Evolutionary conservation across 2,797 vertebrate species (phyloP).

Genomic region (Buceros bicornis): DNA sequence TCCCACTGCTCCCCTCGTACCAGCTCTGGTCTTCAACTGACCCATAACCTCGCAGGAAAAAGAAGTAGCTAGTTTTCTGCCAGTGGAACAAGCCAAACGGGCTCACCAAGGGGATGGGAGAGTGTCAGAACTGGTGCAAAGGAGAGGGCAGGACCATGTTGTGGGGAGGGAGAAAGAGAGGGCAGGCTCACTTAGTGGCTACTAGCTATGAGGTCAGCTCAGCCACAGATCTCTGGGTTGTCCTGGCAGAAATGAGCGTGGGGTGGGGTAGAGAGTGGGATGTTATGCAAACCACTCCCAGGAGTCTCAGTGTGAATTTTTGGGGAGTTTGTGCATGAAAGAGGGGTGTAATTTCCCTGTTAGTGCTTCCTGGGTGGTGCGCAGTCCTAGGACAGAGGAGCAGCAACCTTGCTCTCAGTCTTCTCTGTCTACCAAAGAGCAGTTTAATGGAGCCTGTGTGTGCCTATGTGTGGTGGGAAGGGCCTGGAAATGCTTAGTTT

Average conservation of each 20-base stretch:
- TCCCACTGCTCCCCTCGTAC: not conserved
- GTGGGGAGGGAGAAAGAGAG: conserved; percentile 11
- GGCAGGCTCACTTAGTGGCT: not conserved
- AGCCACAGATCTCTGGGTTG: not conserved
- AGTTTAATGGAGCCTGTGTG: accelerated
- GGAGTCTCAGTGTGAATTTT: not conserved
- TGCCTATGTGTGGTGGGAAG: accelerated
- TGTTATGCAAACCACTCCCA: not conserved
- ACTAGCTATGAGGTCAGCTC: not conserved
- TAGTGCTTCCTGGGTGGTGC: accelerated
- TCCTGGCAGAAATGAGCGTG: not conserved
- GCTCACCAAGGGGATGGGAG: not conserved
- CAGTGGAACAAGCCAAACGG: not conserved
- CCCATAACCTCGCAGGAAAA: not conserved
- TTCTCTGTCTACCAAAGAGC: not conserved
- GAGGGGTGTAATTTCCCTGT: not conserved
- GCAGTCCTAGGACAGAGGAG: not conserved
- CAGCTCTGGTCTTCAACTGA: not conserved
- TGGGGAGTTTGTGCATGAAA: not conserved
- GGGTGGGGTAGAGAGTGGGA: not conserved
- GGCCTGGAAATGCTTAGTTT: accelerated
- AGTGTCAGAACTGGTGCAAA: not conserved
- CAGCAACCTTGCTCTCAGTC: not conserved
- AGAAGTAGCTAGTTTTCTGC: not conserved
- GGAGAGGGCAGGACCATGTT: not conserved